phyloP scores from a whole-genome alignment of 2,113 vertebrate species.

The human region DNA sequence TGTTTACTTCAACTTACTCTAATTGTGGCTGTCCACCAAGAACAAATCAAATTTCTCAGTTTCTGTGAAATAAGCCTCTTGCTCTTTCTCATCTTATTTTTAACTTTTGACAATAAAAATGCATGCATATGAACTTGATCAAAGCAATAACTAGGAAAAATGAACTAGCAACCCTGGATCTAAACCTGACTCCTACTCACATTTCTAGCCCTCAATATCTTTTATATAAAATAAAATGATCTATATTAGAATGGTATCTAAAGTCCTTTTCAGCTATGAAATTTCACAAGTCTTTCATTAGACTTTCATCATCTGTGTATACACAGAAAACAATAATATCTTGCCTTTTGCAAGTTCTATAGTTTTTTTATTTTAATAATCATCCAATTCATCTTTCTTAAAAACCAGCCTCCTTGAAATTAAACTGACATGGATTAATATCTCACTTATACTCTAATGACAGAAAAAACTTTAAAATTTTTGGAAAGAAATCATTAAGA shows the following conservation, averaged over 20 bases:
- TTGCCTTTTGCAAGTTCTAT: neutral
- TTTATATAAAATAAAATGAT: neutral
- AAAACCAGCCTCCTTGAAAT: neutral
- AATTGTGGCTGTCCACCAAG: neutral
- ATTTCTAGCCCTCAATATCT: neutral
- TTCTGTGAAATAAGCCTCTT: neutral
- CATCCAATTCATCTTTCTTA: neutral
- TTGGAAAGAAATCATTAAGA: neutral
- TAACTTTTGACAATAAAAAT: neutral
- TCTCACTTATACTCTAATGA: neutral
- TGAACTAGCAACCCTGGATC: accelerated
- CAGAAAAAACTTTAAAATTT: neutral
- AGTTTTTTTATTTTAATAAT: neutral
- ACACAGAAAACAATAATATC: neutral
- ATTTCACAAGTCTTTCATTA: neutral
- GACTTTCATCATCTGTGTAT: neutral
- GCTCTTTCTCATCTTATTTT: neutral
- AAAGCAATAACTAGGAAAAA: neutral
- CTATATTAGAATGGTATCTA: neutral
- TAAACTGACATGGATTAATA: neutral
- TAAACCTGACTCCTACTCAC: neutral
- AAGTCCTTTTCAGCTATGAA: neutral
- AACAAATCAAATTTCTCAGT: neutral
- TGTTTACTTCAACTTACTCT: neutral
- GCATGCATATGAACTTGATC: neutral